Evolutionary conservation across 2,113 vertebrate genomes (phyloP).

Genomic region (Limanda limanda): DNA sequence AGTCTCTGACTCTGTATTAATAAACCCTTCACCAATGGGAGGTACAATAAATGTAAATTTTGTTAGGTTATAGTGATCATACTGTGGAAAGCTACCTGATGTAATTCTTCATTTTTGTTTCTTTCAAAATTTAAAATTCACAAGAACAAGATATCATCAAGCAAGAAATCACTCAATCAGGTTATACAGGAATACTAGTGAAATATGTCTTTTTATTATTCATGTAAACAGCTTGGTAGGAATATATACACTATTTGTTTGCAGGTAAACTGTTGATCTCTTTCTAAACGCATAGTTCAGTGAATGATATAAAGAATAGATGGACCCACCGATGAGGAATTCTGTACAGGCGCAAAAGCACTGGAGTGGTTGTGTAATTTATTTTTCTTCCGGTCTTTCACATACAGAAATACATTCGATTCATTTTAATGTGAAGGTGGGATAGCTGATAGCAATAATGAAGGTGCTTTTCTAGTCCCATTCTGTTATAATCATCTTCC

Average conservation of each 20-base stretch:
- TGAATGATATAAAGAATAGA: neutral
- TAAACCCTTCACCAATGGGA: neutral
- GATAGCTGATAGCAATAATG: constrained; percentile 10
- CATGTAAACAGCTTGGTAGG: too few relatives aligned
- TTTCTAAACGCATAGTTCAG: neutral
- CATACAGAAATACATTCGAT: constrained; percentile 19
- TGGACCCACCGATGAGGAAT: neutral
- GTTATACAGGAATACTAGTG: neutral
- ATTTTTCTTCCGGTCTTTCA: too few relatives aligned
- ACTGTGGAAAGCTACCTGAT: neutral
- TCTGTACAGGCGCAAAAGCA: neutral
- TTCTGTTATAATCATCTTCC: constrained; percentile 46
- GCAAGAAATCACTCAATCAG: too few relatives aligned
- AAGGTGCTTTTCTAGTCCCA: constrained; percentile 32
- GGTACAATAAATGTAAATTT: neutral
- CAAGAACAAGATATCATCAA: too few relatives aligned
- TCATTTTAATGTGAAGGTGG: constrained; percentile 11
- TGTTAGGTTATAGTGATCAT: too few relatives aligned
- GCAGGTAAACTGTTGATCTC: neutral
- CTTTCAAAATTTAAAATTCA: too few relatives aligned
- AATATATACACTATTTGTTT: neutral
- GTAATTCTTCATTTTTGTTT: too few relatives aligned
- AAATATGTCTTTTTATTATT: too few relatives aligned
- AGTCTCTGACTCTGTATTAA: neutral
- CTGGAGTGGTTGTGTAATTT: neutral